phyloP scores from a whole-genome alignment of 2,888 invertebrate genomes.

The Erannis defoliaria region DNA sequence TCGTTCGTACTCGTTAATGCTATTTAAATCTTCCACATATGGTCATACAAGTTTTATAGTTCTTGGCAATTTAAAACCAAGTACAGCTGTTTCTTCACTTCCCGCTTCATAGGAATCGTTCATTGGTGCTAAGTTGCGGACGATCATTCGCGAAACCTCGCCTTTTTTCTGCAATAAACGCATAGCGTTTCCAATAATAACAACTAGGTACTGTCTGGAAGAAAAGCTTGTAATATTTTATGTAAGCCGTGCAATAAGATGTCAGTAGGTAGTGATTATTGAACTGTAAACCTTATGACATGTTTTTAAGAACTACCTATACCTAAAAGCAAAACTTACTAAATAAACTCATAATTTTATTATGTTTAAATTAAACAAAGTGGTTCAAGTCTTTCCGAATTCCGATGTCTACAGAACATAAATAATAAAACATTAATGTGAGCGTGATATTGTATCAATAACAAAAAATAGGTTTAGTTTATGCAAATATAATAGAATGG shows the following conservation, averaged over 20 bases:
- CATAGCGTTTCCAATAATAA: slow-evolving; percentile 4
- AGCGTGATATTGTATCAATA: neutral
- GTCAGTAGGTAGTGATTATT: neutral
- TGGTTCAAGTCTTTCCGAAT: slow-evolving; percentile 3
- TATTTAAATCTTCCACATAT: slow-evolving; percentile 21
- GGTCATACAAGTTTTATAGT: slow-evolving; percentile 27
- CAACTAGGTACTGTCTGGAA: slow-evolving; percentile 3
- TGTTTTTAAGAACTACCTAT: neutral
- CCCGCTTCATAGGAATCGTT: slow-evolving; percentile 46
- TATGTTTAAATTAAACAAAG: neutral
- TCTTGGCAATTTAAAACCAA: slow-evolving; percentile 35
- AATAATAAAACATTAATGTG: neutral
- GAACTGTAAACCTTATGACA: slow-evolving; percentile 6
- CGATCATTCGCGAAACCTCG: slow-evolving; percentile 46
- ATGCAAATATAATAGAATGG: neutral
- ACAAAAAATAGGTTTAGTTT: neutral
- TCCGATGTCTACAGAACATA: neutral
- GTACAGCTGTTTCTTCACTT: slow-evolving; percentile 44
- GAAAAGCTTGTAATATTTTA: slow-evolving; percentile 9
- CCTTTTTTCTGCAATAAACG: slow-evolving; percentile 45
- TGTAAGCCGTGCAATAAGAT: neutral
- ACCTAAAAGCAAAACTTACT: neutral
- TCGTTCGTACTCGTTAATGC: neutral
- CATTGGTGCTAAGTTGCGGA: slow-evolving; percentile 39
- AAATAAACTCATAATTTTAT: slow-evolving; percentile 3